phyloP scores from a whole-genome alignment of 2,888 invertebrate genomes.

The Serripes groenlandicus region DNA sequence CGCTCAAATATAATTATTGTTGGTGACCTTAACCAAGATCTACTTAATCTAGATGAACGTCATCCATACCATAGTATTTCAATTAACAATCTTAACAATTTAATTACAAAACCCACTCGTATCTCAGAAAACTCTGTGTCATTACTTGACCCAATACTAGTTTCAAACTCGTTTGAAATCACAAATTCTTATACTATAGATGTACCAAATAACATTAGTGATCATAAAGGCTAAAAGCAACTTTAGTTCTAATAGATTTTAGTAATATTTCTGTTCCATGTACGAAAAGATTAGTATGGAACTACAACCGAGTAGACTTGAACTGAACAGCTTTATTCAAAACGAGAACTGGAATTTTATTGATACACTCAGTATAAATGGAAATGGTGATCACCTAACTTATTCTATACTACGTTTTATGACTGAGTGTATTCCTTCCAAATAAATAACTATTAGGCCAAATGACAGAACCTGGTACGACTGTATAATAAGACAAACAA shows the following conservation, averaged over 20 bases:
- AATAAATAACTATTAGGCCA: conserved; percentile 30
- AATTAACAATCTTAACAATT: neutral
- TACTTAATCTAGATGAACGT: neutral
- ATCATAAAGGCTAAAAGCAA: neutral
- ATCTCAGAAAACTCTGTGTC: neutral
- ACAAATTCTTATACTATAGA: neutral
- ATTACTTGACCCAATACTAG: neutral
- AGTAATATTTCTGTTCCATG: neutral
- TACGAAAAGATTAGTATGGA: neutral
- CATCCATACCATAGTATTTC: neutral
- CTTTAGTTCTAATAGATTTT: neutral
- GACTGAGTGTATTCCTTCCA: conserved; percentile 28
- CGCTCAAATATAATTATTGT: neutral
- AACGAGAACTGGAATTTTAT: neutral
- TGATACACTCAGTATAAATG: neutral
- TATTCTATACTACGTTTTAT: conserved; percentile 5
- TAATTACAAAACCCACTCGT: neutral
- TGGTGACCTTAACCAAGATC: neutral
- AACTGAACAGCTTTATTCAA: neutral
- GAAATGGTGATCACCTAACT: neutral
- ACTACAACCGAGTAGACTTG: neutral
- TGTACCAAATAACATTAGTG: neutral
- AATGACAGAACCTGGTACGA: conserved; percentile 34
- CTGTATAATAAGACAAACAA: conserved; percentile 9
- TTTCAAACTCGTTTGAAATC: neutral